Percentiles rank a stretch among this genome's conserved stretches.
These are phyloP conservation scores for Ametastegia equiseti DNA, from an alignment of 2,888 invertebrate species.

Conservation along the genomic window DNA sequence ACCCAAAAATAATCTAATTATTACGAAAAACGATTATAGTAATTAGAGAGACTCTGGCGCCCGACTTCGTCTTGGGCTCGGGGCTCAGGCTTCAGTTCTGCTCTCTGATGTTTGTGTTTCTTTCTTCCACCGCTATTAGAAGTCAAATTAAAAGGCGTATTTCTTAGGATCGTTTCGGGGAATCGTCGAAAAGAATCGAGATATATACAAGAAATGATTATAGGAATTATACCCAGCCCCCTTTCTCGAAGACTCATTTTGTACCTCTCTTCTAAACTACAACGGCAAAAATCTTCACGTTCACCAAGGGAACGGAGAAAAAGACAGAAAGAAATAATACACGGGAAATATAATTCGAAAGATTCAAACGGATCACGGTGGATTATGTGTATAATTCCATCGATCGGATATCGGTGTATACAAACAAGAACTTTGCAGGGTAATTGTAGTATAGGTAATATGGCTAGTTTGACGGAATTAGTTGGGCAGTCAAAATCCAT, in stretches of 20 bases:
- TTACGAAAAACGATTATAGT: constrained; percentile 75
- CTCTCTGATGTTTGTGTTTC: constrained; percentile 37
- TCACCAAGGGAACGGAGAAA: background rate
- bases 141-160: constrained; percentile 48
- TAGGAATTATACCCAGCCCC: constrained; percentile 38
- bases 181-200: constrained; percentile 46
- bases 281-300: constrained; percentile 14
- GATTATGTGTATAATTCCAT: background rate
- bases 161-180: constrained; percentile 47
- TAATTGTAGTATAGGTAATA: background rate
- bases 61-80: constrained; percentile 20
- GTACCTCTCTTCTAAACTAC: background rate
- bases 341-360: background rate
- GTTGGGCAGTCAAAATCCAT: constrained; percentile 33
- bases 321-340: background rate
- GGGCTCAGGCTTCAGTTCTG: background rate
- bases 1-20: constrained; percentile 72
- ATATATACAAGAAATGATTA: constrained; percentile 44
- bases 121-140: constrained; percentile 43
- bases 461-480: constrained; percentile 33
- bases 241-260: background rate
- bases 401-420: background rate
- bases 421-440: background rate
- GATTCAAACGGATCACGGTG: background rate
- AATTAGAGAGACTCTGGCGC: constrained; percentile 64